These are phyloP conservation scores for Homarus gammarus DNA, from an alignment of 2,888 invertebrate species.

Conservation along the genomic window DNA sequence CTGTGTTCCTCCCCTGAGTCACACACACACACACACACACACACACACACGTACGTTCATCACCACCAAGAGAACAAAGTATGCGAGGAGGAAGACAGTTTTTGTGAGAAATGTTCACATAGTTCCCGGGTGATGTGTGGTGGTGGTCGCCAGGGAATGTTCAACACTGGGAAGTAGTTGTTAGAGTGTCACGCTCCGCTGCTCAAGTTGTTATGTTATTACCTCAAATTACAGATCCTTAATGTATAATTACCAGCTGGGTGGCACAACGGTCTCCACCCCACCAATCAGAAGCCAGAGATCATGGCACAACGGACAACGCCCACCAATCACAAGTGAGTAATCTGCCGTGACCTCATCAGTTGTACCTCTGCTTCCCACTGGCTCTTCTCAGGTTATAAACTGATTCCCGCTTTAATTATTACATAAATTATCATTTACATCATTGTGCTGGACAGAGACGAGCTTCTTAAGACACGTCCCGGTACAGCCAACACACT, in stretches of 20 bases:
- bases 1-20: no score
- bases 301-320: neutral
- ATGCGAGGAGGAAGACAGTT: no score
- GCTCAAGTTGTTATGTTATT: neutral
- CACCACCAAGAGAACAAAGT: no score
- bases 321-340: neutral
- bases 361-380: no score
- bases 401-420: no score
- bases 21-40: slow-evolving; percentile 21
- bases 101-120: no score
- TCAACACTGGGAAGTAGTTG: neutral
- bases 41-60: slow-evolving; percentile 1
- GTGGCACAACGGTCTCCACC: neutral
- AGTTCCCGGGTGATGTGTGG: no score
- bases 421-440: no score
- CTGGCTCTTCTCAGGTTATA: no score
- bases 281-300: neutral
- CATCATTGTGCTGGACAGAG: no score
- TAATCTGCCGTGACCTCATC: neutral
- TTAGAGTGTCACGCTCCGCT: neutral
- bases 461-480: no score
- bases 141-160: neutral
- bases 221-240: slow-evolving; percentile 12
- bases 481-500: no score
- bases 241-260: slow-evolving; percentile 23